Base-by-base conservation (phyloP, 30 jellyfish, hydroid and myxozoan genomes). In the Rhopilema esculentum region DNA sequence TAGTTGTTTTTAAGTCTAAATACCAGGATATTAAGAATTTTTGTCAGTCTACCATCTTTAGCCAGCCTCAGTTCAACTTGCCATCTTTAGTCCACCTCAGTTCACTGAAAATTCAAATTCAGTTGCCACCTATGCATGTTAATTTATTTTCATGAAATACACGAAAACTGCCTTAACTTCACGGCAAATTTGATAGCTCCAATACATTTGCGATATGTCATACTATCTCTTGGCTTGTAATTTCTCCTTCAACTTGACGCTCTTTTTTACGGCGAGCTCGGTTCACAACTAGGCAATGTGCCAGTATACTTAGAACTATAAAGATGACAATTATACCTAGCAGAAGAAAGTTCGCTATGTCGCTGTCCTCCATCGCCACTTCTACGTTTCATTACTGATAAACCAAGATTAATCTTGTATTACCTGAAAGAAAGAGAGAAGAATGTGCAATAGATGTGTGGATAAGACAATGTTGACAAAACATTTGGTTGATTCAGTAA, bases 331-430 rank as follows among this genome's bases (percentile, higher is more conserved):
- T 65, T 17, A 85, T 85, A 71, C 94, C 94, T 27, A 85, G 53
- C 62, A 85, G 94, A 16, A 85, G 71, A 74, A 78, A 73, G 88
- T 85, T 75, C 57, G 94, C 94, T 19, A 85, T 85, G 25, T 73
- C 88, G 94, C 88, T 85, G 88, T 85, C 94, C 94, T 85, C 88
- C 94, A 85, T 85, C 25, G 53, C 53, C 21, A 32, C 65, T 66
- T 24, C 70, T 21, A 16, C 75, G 86, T 66, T 48, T 23, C 94
- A 85, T 85, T 77, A 74, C 94, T 85, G 57, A 49, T 22, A 16
- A 19, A 64, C 83, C 66, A 69, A 21, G 6, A 29, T 75, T 50
- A 17, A 32, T 16, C 16, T 73, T 9, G 21, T 1, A 73, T 40
- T 48, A 30, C 57, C 57, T 40, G 12, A 12, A 40, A 40, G 57